Conservation (phyloP, 2,113 vertebrate species). For the Cyanoramphus novaezelandiae region DNA sequence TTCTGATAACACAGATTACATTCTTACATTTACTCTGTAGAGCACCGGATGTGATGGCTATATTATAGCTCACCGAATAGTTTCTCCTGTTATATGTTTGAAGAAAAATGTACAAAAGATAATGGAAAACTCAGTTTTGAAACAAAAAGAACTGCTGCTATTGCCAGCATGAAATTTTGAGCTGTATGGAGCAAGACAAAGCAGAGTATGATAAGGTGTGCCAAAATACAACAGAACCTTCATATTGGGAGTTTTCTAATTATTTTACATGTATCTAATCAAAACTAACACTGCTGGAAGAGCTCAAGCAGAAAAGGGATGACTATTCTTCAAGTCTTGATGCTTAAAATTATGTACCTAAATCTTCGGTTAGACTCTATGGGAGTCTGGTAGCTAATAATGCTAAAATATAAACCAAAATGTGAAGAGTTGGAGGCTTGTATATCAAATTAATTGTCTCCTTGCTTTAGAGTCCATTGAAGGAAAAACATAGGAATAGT, state of each 20-base stretch:
- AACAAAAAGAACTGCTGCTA: constrained; percentile 3
- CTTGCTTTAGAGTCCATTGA: not conserved
- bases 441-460: not conserved
- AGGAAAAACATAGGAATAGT: not conserved
- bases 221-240: constrained; percentile 12
- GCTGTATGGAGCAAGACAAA: not conserved
- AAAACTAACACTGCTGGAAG: constrained; percentile 20
- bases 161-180: constrained; percentile 5
- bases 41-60: not conserved
- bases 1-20: not conserved
- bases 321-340: not conserved
- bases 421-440: not conserved
- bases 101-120: not conserved
- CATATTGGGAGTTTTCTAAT: constrained; percentile 21
- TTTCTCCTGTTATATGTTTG: not conserved
- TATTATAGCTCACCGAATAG: not conserved
- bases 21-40: not conserved
- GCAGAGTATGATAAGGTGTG: not conserved
- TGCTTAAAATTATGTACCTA: constrained; percentile 4
- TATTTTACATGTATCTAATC: constrained; percentile 47
- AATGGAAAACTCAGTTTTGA: not conserved
- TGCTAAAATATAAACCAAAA: not conserved
- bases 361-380: not conserved
- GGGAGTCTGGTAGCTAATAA: not conserved
- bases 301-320: not conserved